Evolutionary conservation across 2,113 vertebrate genomes (phyloP).

Genomic region (Cyprinodon tularosa): DNA sequence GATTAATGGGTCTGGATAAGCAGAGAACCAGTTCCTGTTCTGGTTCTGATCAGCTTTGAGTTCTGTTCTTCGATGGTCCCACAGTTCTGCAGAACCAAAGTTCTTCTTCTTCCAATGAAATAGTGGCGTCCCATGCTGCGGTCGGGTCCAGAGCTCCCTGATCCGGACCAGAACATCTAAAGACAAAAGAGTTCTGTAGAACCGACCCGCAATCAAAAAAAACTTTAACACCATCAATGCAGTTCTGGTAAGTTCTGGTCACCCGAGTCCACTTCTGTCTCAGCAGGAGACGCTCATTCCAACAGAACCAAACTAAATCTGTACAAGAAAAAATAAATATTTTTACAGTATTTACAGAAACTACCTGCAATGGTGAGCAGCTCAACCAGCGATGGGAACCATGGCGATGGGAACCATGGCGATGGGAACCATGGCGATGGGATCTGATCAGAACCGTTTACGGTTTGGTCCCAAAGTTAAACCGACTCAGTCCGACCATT

Average conservation of each 20-base stretch:
- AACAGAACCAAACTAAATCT: neutral
- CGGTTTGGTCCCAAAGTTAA: too few species aligned
- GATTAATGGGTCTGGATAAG: too few species aligned
- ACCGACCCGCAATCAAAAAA: neutral
- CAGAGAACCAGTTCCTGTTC: too few species aligned
- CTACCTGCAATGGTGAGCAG: neutral
- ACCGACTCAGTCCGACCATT: neutral
- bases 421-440: too few species aligned
- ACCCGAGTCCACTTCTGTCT: neutral
- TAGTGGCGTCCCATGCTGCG: too few species aligned
- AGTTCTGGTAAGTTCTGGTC: neutral
- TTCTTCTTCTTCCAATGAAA: too few species aligned
- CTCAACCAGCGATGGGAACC: neutral
- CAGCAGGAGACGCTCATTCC: neutral
- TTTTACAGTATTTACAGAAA: neutral
- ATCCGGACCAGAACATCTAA: neutral
- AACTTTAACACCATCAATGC: neutral
- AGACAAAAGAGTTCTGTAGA: too few species aligned
- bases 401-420: too few species aligned
- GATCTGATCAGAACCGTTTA: too few species aligned
- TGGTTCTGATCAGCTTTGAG: neutral
- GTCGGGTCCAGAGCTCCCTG: too few species aligned
- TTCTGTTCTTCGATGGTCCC: too few species aligned
- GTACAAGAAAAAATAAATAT: conserved; percentile 4
- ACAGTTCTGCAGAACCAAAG: too few species aligned